A percentile compares a stretch with the other conserved stretches of the same genome.
Conservation (phyloP, 1,140 invertebrate species). For the Archivesica marissinica region DNA sequence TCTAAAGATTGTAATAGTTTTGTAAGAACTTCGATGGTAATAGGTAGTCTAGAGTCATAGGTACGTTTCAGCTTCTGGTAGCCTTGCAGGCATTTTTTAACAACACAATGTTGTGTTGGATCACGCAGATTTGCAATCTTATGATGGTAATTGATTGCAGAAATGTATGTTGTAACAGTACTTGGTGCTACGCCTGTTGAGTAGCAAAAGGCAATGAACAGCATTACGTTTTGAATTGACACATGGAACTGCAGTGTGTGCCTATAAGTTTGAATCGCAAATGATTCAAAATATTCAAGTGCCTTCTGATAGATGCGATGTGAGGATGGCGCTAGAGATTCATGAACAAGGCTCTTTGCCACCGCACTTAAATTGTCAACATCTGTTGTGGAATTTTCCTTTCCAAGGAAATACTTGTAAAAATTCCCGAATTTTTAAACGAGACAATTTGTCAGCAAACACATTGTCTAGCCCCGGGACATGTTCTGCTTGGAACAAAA, state of each 20-base stretch:
- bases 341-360: neutral
- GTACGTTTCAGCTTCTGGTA: neutral
- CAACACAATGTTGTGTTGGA: neutral
- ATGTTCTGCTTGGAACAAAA: neutral
- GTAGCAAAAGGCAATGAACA: slow-evolving; percentile 27
- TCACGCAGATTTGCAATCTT: neutral
- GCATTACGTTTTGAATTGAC: neutral
- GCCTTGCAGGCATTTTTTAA: neutral
- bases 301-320: slow-evolving; percentile 26
- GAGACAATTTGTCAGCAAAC: too few relatives aligned
- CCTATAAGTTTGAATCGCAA: neutral
- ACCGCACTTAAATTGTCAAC: too few relatives aligned
- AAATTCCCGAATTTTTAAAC: too few relatives aligned
- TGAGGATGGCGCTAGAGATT: neutral
- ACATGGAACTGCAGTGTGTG: neutral
- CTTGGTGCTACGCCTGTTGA: neutral
- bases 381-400: too few relatives aligned
- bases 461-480: neutral
- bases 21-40: neutral
- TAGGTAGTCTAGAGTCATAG: neutral
- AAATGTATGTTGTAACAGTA: slow-evolving; percentile 18
- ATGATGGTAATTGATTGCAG: slow-evolving; percentile 21
- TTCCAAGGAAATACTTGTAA: too few relatives aligned
- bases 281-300: neutral
- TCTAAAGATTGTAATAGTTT: neutral